Percentiles rank a stretch among this genome's conserved stretches.
Evolutionary conservation across 2,888 invertebrate genomes (phyloP).

Genomic region (Sphaeridia pumilis): DNA sequence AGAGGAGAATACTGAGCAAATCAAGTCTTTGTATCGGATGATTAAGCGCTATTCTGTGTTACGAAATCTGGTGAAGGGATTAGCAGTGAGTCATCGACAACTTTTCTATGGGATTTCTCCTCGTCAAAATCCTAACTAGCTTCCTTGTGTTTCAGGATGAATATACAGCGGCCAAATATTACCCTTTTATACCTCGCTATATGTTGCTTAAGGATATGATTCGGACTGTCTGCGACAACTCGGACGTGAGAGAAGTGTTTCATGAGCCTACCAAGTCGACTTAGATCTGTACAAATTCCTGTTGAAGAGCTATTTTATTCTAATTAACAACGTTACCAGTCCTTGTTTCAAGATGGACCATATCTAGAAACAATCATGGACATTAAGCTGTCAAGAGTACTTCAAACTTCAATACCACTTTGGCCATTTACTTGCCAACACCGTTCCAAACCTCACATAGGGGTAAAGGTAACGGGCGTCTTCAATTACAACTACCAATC

Average conservation of each 20-base stretch:
- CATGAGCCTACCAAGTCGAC: slow-evolving; percentile 50
- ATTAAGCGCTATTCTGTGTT: slow-evolving; percentile 84
- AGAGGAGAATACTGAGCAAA: slow-evolving; percentile 85
- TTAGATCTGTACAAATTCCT: no score
- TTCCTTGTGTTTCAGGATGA: slow-evolving; percentile 54
- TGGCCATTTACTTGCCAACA: no score
- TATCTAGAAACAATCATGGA: no score
- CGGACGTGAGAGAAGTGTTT: slow-evolving; percentile 94
- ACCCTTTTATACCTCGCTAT: slow-evolving; percentile 88
- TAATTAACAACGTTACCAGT: no score
- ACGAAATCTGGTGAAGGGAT: slow-evolving; percentile 71
- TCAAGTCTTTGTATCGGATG: slow-evolving; percentile 80
- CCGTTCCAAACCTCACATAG: no score
- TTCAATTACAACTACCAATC: no score
- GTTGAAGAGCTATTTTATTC: no score
- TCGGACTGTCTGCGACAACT: slow-evolving; percentile 86
- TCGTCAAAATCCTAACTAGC: not conserved
- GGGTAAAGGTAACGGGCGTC: no score
- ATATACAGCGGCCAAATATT: slow-evolving; percentile 81
- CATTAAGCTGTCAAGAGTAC: no score
- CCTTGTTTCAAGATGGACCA: no score
- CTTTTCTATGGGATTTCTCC: no score
- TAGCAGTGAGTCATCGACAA: slow-evolving; percentile 71
- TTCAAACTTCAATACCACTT: no score
- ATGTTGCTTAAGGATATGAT: slow-evolving; percentile 95